Evolutionary conservation across 2,113 vertebrate genomes (phyloP).

Genomic region (Egretta garzetta): DNA sequence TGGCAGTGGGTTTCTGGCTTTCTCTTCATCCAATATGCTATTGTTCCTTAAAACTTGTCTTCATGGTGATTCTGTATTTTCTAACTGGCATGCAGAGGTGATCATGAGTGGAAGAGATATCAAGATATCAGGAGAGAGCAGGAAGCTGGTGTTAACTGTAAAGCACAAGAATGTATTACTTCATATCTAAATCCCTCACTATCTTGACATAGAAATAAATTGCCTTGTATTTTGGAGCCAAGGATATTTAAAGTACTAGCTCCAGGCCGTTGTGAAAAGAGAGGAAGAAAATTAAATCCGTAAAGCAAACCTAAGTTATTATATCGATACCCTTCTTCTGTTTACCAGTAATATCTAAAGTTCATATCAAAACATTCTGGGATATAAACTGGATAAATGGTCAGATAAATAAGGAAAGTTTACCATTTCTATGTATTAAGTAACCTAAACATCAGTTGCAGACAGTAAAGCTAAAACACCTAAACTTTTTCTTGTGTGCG

Average conservation of each 20-base stretch:
- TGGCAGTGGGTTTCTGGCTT: background rate
- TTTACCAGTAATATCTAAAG: background rate
- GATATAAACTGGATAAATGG: background rate
- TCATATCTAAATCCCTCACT: background rate
- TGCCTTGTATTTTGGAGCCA: background rate
- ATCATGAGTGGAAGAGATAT: background rate
- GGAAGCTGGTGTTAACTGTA: background rate
- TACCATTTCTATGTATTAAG: background rate
- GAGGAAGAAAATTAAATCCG: background rate
- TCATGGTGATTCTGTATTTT: background rate
- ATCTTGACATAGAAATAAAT: background rate
- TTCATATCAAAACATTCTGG: background rate
- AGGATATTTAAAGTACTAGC: background rate
- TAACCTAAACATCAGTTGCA: background rate
- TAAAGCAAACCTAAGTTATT: background rate
- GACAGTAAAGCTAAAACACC: background rate
- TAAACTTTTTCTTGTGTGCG: fast-evolving
- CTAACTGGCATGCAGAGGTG: background rate
- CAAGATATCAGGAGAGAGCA: background rate
- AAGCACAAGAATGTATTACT: background rate
- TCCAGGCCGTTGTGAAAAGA: background rate
- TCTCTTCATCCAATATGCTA: background rate
- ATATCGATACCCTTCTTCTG: background rate
- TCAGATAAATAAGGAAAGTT: background rate
- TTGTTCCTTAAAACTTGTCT: background rate